Base-by-base conservation (phyloP, 2,113 vertebrate genomes). In the Trogon melanurus region DNA sequence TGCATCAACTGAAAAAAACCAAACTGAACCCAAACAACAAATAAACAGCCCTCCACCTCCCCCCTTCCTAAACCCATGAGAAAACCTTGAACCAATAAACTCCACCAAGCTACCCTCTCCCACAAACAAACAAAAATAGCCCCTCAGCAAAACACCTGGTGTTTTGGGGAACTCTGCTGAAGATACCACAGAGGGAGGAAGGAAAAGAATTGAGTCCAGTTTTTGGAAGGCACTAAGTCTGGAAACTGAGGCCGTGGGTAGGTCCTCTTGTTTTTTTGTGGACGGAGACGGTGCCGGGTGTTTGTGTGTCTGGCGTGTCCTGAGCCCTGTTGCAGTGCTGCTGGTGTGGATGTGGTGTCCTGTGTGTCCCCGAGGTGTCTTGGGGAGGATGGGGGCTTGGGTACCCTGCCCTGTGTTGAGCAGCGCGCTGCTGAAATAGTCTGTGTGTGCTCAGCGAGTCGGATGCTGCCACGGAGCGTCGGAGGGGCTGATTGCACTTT, bases 351-450 rank as follows among this genome's bases (percentile, higher is more conserved):
- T 50, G 1, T 57, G 26, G 36, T 73, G 47, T 73, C 16, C 29
- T 26, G 8, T 48, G 70, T 44, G 36, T 6, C 60, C 47, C 41
- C 34, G 3, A 7, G 30, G 21, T 56, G 29, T 38, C 50, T 89
- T 16, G 6, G 21, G 14, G 8, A 23, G 79, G 57, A 27, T 0
- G 1, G 4, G 13, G 9, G 1, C 3, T 44, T 80, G 48, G 22
- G 15, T 70, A 7, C 8, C 29, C 36, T 54, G 58, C 27, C 75
- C 64, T 0, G 0, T 29, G 11, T 54, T 0, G 0, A 65, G 34
- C 29, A 84, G 60, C 34, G 14, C 53, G 64, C 29, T 80, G 54
- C 58, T 60, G 16, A 76, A 76, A 56, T 80, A 76, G 6, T 80
- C 22, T 65, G 22, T 0, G 2, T 36, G 3, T 9, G 4, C 25